These are phyloP conservation scores for Rallus crepitans DNA, from an alignment of 2,797 vertebrate genomes.

Conservation along the genomic window DNA sequence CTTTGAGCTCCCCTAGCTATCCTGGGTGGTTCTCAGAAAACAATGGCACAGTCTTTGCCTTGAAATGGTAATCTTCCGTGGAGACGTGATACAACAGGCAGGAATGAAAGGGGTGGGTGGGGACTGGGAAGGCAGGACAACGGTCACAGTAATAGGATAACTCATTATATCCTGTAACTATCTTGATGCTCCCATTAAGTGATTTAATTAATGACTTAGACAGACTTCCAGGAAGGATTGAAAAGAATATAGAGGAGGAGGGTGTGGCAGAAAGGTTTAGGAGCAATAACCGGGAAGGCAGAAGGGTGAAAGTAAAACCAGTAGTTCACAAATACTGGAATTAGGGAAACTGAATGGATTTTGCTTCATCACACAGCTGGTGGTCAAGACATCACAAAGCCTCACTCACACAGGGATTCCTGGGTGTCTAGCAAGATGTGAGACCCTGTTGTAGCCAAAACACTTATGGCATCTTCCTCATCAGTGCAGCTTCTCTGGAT, in stretches of 20 bases:
- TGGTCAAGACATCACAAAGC: background rate
- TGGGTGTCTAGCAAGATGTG: background rate
- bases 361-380: background rate
- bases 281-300: background rate
- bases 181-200: conserved; percentile 9
- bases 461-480: background rate
- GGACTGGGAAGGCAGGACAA: background rate
- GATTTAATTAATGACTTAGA: conserved; percentile 37
- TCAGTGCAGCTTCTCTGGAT: background rate
- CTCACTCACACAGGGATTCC: background rate
- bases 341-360: background rate
- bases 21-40: conserved; percentile 40
- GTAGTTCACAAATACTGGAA: background rate
- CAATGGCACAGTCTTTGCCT: conserved; percentile 39
- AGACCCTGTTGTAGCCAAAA: background rate
- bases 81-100: conserved; percentile 42
- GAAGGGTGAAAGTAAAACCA: background rate
- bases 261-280: background rate
- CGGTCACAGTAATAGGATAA: background rate
- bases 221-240: conserved; percentile 24
- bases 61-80: conserved; percentile 29
- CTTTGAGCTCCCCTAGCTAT: background rate
- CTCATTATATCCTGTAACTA: background rate
- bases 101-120: conserved; percentile 37
- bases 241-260: conserved; percentile 13